Evolutionary conservation across 2,888 invertebrate species (phyloP).

Genomic region (Agelastica alni): DNA sequence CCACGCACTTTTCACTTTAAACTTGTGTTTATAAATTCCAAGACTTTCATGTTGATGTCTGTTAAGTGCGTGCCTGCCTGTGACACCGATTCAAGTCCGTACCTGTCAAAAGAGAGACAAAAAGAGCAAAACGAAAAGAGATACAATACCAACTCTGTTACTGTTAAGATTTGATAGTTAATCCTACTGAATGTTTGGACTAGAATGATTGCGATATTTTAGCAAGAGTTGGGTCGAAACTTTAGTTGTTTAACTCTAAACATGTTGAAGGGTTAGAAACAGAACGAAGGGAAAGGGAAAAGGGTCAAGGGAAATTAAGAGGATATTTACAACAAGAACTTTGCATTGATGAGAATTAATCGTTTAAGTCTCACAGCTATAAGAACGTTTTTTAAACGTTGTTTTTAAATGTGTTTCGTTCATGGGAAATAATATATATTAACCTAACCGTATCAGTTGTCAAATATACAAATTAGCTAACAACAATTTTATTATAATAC

Average conservation of each 20-base stretch:
- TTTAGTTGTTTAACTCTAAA: conserved; percentile 25
- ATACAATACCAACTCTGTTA: conserved; percentile 35
- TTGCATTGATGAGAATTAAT: conserved; percentile 6
- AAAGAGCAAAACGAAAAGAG: conserved; percentile 30
- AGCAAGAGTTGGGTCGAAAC: conserved; percentile 29
- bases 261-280: conserved; percentile 10
- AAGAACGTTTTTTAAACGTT: too few species aligned
- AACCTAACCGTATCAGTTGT: too few species aligned
- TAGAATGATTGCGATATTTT: conserved; percentile 50
- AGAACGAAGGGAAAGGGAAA: conserved; percentile 16
- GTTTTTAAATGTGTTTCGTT: too few species aligned
- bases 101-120: conserved; percentile 20
- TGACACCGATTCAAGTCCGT: conserved; percentile 6
- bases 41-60: too few species aligned
- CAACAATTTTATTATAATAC: too few species aligned
- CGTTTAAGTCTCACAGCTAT: background rate
- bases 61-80: too few species aligned
- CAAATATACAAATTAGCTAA: too few species aligned
- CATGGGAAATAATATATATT: too few species aligned
- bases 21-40: too few species aligned
- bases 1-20: too few species aligned
- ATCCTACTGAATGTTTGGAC: conserved; percentile 48
- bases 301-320: conserved; percentile 19
- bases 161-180: conserved; percentile 48
- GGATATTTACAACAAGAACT: conserved; percentile 4